phyloP scores from a whole-genome alignment of 2,797 vertebrate species.

The Neosalanx taihuensis region DNA sequence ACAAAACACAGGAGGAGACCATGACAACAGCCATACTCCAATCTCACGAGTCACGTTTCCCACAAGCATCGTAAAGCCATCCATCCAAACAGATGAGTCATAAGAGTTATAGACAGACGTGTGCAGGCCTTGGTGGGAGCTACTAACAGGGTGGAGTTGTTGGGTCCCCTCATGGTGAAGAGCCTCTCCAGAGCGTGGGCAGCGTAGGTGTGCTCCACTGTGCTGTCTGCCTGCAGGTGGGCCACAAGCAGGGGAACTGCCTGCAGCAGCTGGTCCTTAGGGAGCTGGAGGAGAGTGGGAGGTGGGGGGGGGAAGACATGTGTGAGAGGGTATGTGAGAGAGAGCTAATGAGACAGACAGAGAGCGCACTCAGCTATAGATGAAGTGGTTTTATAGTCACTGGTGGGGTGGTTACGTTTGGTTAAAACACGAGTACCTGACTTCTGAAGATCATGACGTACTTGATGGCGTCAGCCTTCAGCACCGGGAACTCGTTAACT shows the following conservation, averaged over 20 bases:
- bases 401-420: too few species aligned
- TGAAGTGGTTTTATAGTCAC: too few species aligned
- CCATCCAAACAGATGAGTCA: not conserved
- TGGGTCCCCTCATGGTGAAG: slow-evolving; percentile 94
- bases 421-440: slow-evolving; percentile 75
- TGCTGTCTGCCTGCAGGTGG: slow-evolving; percentile 92
- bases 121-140: not conserved
- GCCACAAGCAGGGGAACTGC: slow-evolving; percentile 89
- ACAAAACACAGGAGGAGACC: slow-evolving; percentile 30
- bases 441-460: slow-evolving; percentile 99
- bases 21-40: not conserved
- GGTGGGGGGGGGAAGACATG: not conserved
- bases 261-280: slow-evolving; percentile 91
- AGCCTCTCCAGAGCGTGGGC: slow-evolving; percentile 94
- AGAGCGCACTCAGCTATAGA: not conserved
- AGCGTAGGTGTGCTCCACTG: slow-evolving; percentile 94
- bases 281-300: slow-evolving; percentile 75
- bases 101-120: not conserved
- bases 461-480: slow-evolving; percentile 98
- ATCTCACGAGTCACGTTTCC: not conserved
- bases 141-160: slow-evolving; percentile 89
- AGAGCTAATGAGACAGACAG: not conserved
- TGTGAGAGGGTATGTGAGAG: not conserved
- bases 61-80: too few species aligned
- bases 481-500: slow-evolving; percentile 98